Conservation (phyloP, 2,113 vertebrate genomes). For the Orycteropus afer region DNA sequence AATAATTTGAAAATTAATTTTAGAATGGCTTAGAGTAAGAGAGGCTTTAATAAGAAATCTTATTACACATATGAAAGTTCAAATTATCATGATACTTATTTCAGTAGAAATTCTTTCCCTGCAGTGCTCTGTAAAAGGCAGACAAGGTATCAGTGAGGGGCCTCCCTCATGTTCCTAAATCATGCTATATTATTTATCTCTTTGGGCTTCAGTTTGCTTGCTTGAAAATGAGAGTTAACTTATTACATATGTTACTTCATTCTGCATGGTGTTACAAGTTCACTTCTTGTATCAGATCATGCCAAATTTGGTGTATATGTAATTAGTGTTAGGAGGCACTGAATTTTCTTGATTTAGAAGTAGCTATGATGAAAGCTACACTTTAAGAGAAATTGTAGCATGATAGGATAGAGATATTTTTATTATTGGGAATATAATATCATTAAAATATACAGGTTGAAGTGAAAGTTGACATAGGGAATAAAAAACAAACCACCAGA, state of each 20-base stretch:
- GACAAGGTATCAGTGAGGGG: not conserved
- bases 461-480: constrained; percentile 25
- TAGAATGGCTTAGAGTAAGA: not conserved
- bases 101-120: not conserved
- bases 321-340: not conserved
- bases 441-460: constrained; percentile 59
- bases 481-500: constrained; percentile 56
- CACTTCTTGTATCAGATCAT: not conserved
- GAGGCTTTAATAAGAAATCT: not conserved
- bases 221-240: not conserved
- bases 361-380: not conserved
- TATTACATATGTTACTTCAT: not conserved
- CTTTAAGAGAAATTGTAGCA: constrained; percentile 54
- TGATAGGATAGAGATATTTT: not conserved
- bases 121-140: not conserved
- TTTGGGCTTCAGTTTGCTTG: not conserved
- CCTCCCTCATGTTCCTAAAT: not conserved
- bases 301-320: not conserved
- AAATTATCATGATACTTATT: not conserved
- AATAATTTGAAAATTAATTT: not conserved
- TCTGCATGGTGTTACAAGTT: not conserved
- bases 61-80: not conserved
- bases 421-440: constrained; percentile 13
- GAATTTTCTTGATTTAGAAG: constrained; percentile 31
- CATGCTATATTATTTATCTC: not conserved